Conservation (phyloP, 2,888 invertebrate genomes). For the Cacoxenus indagator region DNA sequence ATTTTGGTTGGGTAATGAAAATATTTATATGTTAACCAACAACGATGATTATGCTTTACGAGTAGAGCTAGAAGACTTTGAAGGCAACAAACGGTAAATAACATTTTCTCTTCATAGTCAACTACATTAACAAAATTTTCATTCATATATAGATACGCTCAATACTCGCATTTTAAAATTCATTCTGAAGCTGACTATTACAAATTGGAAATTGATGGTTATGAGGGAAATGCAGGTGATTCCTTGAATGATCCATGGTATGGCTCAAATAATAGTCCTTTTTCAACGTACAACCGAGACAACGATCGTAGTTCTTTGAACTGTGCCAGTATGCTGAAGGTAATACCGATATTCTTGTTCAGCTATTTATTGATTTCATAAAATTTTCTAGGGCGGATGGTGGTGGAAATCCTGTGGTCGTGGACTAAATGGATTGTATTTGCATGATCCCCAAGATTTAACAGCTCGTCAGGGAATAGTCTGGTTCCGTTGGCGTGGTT, state of each 20-base stretch:
- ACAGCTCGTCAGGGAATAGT: constrained; percentile 93
- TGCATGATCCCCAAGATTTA: constrained; percentile 90
- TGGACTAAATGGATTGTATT: constrained; percentile 89
- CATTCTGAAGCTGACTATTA: constrained; percentile 93
- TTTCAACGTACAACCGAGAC: constrained; percentile 93
- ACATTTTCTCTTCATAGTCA: neutral
- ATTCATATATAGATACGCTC: constrained; percentile 79
- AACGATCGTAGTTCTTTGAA: constrained; percentile 92
- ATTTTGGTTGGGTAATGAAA: constrained; percentile 94
- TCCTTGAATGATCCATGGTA: constrained; percentile 95
- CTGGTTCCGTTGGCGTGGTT: constrained; percentile 96
- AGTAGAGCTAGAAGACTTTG: constrained; percentile 92
- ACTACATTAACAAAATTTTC: neutral
- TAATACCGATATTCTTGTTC: constrained; percentile 34
- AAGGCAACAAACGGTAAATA: constrained; percentile 87
- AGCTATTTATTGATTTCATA: neutral
- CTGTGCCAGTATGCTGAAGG: constrained; percentile 92
- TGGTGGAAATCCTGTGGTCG: constrained; percentile 96
- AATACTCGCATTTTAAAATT: constrained; percentile 92
- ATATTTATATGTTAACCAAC: constrained; percentile 93
- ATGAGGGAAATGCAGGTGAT: constrained; percentile 92
- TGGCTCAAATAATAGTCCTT: constrained; percentile 92
- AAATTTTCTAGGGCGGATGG: constrained; percentile 80
- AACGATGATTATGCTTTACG: constrained; percentile 90
- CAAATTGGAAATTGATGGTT: constrained; percentile 91